Conservation (phyloP, 2,888 invertebrate species). For the Allophyes oxyacanthae region DNA sequence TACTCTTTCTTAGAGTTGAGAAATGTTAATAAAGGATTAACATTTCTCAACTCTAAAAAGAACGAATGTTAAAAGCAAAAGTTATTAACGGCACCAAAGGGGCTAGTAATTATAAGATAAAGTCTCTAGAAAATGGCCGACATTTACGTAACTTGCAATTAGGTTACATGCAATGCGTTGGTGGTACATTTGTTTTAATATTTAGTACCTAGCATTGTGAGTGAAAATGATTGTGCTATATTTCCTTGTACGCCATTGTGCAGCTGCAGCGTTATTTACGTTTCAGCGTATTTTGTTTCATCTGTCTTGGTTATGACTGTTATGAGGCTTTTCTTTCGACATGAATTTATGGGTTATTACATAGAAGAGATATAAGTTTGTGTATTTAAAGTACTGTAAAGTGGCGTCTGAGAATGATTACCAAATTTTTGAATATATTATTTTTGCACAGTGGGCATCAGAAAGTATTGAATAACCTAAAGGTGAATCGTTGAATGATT, state of each 20-base stretch:
- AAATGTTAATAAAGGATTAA: no score
- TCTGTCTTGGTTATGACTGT: slow-evolving; percentile 10
- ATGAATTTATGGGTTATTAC: background rate
- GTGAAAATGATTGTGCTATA: slow-evolving; percentile 29
- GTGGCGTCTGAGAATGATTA: no score
- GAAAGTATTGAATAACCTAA: no score
- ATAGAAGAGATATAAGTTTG: no score
- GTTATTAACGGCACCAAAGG: background rate
- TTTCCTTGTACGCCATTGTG: slow-evolving; percentile 14
- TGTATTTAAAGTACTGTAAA: no score
- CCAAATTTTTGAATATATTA: no score
- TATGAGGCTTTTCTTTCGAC: background rate
- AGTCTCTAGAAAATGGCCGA: slow-evolving; percentile 5
- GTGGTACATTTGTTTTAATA: slow-evolving; percentile 35
- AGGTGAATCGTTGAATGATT: no score
- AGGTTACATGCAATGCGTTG: slow-evolving; percentile 7
- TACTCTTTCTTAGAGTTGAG: no score
- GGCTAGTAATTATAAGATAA: slow-evolving; percentile 20
- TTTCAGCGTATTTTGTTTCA: slow-evolving; percentile 18
- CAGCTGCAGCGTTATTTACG: slow-evolving; percentile 21
- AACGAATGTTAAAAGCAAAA: background rate
- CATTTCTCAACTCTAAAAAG: no score
- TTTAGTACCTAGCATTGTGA: slow-evolving; percentile 7
- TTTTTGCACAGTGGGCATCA: no score
- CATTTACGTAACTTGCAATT: slow-evolving; percentile 25